Conservation (phyloP, 2,888 invertebrate genomes). For the Dermolepida albohirtum region DNA sequence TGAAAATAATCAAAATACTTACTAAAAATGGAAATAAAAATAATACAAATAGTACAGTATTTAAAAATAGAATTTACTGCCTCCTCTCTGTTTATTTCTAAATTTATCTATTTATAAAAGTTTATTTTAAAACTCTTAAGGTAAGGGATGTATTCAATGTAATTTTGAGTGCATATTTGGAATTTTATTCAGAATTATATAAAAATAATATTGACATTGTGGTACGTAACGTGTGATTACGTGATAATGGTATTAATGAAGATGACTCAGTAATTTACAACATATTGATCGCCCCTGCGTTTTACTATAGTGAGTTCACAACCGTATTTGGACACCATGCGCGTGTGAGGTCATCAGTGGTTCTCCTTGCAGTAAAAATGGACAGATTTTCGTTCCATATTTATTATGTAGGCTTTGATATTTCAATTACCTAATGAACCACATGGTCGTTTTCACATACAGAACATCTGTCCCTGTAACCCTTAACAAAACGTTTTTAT, state of each 20-base stretch:
- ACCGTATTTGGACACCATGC: conserved; percentile 29
- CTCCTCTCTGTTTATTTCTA: too few relatives aligned
- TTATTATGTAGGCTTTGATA: conserved; percentile 24
- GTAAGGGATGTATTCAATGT: too few relatives aligned
- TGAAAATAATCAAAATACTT: too few relatives aligned
- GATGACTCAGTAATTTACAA: conserved; percentile 32
- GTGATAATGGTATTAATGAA: conserved; percentile 27
- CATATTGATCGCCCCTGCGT: conserved; percentile 46
- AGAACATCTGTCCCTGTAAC: conserved; percentile 18
- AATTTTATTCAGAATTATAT: neutral
- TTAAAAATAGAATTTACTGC: too few relatives aligned
- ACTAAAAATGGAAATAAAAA: too few relatives aligned
- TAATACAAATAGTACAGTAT: too few relatives aligned
- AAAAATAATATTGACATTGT: neutral
- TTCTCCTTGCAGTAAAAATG: conserved; percentile 36
- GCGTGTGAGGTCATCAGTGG: conserved; percentile 31
- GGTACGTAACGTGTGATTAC: too few relatives aligned
- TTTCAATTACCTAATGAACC: conserved; percentile 9
- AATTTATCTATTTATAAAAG: too few relatives aligned
- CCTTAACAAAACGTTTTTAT: neutral
- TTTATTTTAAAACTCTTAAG: too few relatives aligned
- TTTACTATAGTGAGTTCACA: conserved; percentile 38
- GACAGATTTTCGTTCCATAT: conserved; percentile 19
- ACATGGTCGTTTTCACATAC: conserved; percentile 10
- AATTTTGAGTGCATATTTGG: neutral